Percentiles rank a stretch among this genome's conserved stretches.
These are phyloP conservation scores for Pristionchus maxplancki DNA, from an alignment of 2,888 invertebrate genomes.

Conservation along the genomic window DNA sequence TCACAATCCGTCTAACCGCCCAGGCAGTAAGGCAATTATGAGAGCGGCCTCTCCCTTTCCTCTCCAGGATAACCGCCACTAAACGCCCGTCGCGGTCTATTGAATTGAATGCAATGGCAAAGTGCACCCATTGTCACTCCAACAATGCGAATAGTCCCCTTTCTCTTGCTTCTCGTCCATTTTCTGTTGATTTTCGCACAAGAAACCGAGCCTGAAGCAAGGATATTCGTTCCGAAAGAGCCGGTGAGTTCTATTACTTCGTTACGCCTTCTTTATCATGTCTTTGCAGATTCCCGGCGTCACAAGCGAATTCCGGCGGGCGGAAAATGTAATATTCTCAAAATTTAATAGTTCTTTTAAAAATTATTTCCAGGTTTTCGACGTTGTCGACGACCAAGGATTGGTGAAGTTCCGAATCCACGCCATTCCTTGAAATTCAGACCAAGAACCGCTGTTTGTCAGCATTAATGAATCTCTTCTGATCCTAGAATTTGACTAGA, in stretches of 20 bases:
- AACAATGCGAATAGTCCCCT: background rate
- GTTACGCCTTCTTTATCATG: background rate
- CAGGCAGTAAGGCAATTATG: too few relatives aligned
- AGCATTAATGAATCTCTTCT: too few relatives aligned
- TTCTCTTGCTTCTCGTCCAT: background rate
- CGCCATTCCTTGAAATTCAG: background rate
- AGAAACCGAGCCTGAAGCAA: background rate
- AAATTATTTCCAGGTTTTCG: background rate
- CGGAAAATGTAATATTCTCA: background rate
- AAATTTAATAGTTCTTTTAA: too few relatives aligned
- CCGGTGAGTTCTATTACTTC: background rate
- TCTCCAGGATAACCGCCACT: background rate
- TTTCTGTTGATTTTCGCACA: background rate
- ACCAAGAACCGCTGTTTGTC: too few relatives aligned
- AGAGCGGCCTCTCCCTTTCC: background rate
- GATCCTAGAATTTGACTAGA: too few relatives aligned
- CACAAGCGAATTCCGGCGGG: background rate
- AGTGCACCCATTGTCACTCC: background rate
- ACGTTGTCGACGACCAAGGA: background rate
- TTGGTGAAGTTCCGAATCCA: background rate
- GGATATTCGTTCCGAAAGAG: background rate
- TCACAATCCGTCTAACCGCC: background rate
- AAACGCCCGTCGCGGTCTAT: conserved; percentile 10
- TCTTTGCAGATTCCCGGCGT: background rate
- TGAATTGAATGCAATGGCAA: background rate